These are phyloP conservation scores for Sapayoa aenigma DNA, from an alignment of 2,113 vertebrate genomes.

Conservation along the genomic window DNA sequence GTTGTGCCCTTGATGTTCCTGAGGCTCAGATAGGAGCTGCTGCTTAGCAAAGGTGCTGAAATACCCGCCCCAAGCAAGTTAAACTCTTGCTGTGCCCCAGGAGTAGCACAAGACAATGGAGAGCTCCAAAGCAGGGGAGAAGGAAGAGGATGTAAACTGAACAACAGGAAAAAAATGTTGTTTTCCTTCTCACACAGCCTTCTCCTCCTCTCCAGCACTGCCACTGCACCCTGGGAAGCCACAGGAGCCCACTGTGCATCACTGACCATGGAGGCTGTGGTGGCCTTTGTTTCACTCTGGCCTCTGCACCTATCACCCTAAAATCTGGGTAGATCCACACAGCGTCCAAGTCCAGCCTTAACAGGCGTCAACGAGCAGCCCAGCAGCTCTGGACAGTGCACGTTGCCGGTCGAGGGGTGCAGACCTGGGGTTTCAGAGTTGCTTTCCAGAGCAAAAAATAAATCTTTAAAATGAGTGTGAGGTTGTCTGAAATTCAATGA, in stretches of 20 bases:
- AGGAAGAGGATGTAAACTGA: neutral
- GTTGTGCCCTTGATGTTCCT: rapidly evolving
- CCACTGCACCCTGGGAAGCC: neutral
- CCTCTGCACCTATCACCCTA: neutral
- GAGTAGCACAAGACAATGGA: neutral
- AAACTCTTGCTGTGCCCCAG: neutral
- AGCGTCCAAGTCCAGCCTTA: neutral
- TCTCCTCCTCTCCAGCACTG: neutral
- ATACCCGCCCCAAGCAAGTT: neutral
- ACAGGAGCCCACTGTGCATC: neutral
- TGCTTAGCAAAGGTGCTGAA: neutral
- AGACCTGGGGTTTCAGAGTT: neutral
- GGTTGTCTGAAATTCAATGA: conserved; percentile 43
- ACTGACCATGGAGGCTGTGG: rapidly evolving
- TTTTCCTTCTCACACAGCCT: neutral
- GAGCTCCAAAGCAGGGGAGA: neutral
- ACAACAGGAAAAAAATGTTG: neutral
- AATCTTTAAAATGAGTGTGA: conserved; percentile 29
- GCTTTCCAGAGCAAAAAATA: conserved; percentile 34
- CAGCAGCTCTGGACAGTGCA: rapidly evolving
- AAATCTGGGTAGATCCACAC: neutral
- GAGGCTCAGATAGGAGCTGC: neutral
- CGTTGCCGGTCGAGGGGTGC: neutral
- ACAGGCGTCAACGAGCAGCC: neutral
- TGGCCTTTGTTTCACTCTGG: rapidly evolving